Evolutionary conservation across 2,797 vertebrate species (phyloP), one percentile per base, ranked within the genome.

Genomic region (Melanitta fusca): DNA sequence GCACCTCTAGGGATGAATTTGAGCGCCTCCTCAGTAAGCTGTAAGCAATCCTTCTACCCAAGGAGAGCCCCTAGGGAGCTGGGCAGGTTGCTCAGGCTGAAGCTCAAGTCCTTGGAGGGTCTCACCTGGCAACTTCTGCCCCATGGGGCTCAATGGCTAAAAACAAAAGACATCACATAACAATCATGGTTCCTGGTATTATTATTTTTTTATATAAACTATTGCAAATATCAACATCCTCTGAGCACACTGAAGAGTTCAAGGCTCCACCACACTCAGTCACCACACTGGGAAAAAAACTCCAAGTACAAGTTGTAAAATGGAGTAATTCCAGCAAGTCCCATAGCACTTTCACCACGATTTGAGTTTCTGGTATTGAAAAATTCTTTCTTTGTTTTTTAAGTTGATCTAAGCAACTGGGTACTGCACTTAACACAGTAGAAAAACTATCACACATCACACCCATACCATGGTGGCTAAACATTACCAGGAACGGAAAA

Each of bases 41-140:
- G 60, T 32, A 80, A 61, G 32, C 36, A 24, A 62, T 8, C 28
- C 28, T 43, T 51, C 19, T n/a, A 32, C 43, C 13, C 13, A 51
- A 60, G 25, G 38, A 36, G 58, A 14, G n/a, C 60, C 80, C 36
- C 28, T 13, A 11, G 30, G 34, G 41, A 80, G 73, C 34, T 20
- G 22, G 24, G 66, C 4, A 1, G 0, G n/a, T 20, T 27, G 10
- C n/a, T 51, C n/a, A 34, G 39, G 25, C 12, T 4, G 16, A 5
- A 78, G 51, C 39, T 75, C 58, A 25, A 60, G 64, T 24, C 56
- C 34, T 39, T 56, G 9, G 49, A 47, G 17, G n/a, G 68, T 70
- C 43, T 49, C 13, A 85, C 34, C 62, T 62, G 47, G 41, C 38
- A 71, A 45, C 3, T 66, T 78, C 38, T 68, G 62, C 15, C 24